phyloP scores from a whole-genome alignment of 2,888 invertebrate genomes.

The Agrotis exclamationis region DNA sequence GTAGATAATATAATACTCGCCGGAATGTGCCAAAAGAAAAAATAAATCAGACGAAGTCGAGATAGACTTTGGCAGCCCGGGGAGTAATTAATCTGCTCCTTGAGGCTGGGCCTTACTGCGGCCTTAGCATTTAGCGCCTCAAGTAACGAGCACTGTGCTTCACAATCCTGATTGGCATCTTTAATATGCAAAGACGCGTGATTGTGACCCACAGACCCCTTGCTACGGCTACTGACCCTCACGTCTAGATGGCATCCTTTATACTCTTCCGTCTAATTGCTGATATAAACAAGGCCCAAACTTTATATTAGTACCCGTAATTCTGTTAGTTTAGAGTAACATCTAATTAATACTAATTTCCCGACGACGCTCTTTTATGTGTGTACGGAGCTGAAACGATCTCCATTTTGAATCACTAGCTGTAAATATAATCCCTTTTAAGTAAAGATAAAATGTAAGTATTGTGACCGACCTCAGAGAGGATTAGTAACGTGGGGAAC shows the following conservation, averaged over 20 bases:
- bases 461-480: conserved; percentile 50
- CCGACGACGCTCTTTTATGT: conserved; percentile 33
- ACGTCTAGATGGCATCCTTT: conserved; percentile 33
- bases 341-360: conserved; percentile 63
- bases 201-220: conserved; percentile 30
- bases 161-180: conserved; percentile 78
- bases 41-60: conserved; percentile 53
- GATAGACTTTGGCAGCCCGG: conserved; percentile 64
- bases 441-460: conserved; percentile 59
- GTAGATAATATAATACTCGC: conserved; percentile 50
- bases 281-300: conserved; percentile 61
- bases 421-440: conserved; percentile 48
- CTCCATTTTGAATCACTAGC: conserved; percentile 58
- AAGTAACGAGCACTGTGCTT: conserved; percentile 75
- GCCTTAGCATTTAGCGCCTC: conserved; percentile 71
- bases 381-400: conserved; percentile 32
- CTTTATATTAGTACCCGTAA: conserved; percentile 41
- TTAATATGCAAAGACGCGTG: conserved; percentile 78
- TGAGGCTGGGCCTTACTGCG: conserved; percentile 50
- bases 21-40: conserved; percentile 54
- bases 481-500: conserved; percentile 51
- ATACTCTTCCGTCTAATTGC: conserved; percentile 57
- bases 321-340: conserved; percentile 58
- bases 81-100: conserved; percentile 80
- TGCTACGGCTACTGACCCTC: neutral